Conservation (phyloP, 2,888 invertebrate genomes). For the Koerneria pararmatus region DNA sequence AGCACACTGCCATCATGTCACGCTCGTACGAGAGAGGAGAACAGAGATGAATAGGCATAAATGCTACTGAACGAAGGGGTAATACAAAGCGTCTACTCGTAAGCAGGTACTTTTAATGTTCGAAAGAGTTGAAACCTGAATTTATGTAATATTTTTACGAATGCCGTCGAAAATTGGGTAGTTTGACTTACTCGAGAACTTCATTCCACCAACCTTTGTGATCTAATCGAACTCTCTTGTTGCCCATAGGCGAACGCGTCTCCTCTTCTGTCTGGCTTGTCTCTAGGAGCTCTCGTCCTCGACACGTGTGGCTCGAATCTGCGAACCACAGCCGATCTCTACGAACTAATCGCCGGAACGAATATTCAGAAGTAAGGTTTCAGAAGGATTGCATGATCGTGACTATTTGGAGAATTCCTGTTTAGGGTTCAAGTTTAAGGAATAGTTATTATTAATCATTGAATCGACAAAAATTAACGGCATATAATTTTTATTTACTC, state of each 20-base stretch:
- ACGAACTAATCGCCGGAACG: conserved; percentile 50
- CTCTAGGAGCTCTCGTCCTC: conserved; percentile 48
- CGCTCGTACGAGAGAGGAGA: no score
- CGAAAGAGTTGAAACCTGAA: neutral
- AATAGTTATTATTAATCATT: no score
- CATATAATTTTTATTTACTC: no score
- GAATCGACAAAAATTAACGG: conserved; percentile 7
- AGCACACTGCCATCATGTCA: no score
- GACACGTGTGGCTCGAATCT: conserved; percentile 51
- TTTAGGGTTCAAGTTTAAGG: conserved; percentile 1
- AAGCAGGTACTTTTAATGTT: neutral
- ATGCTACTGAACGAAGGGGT: no score
- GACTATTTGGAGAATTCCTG: neutral
- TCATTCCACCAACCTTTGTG: no score
- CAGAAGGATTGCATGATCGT: neutral
- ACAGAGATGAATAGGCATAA: no score
- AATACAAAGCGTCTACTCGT: no score
- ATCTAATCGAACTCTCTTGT: no score
- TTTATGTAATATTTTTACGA: neutral
- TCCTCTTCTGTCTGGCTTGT: conserved; percentile 33
- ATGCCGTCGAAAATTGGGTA: no score
- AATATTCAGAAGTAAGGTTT: conserved; percentile 45
- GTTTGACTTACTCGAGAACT: no score
- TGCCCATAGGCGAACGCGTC: conserved; percentile 25
- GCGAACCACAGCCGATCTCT: conserved; percentile 51